A percentile compares a stretch with the other conserved stretches of the same genome.
These are phyloP conservation scores for Penelope pileata DNA, from an alignment of 2,113 vertebrate genomes.

Conservation along the genomic window DNA sequence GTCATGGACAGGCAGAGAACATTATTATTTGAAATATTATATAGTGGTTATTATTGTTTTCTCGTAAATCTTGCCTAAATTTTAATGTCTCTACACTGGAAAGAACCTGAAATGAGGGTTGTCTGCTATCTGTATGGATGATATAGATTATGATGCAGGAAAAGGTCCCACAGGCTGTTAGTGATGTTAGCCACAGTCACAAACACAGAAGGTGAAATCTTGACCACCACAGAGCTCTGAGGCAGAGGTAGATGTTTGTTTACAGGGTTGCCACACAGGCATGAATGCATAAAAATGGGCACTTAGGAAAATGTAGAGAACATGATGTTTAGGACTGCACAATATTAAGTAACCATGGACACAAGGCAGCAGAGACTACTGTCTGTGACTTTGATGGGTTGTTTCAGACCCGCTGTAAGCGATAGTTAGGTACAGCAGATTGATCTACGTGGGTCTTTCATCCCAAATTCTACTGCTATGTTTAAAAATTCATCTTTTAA, in stretches of 20 bases:
- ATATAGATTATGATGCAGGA: background rate
- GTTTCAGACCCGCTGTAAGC: background rate
- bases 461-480: background rate
- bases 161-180: background rate
- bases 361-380: background rate
- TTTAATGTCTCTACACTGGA: background rate
- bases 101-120: background rate
- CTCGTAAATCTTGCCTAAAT: background rate
- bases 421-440: background rate
- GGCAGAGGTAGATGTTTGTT: background rate
- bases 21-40: background rate
- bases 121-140: background rate
- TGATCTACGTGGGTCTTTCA: background rate
- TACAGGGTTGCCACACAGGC: background rate
- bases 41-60: background rate
- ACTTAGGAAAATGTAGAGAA: background rate
- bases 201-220: background rate
- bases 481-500: background rate
- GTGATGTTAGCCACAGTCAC: background rate
- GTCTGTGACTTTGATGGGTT: background rate
- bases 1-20: background rate
- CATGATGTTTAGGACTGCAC: rapidly evolving
- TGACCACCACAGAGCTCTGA: background rate
- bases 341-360: background rate
- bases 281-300: background rate